These are phyloP conservation scores for Digitonthophagus gazella DNA, from an alignment of 2,888 invertebrate genomes.

Conservation along the genomic window DNA sequence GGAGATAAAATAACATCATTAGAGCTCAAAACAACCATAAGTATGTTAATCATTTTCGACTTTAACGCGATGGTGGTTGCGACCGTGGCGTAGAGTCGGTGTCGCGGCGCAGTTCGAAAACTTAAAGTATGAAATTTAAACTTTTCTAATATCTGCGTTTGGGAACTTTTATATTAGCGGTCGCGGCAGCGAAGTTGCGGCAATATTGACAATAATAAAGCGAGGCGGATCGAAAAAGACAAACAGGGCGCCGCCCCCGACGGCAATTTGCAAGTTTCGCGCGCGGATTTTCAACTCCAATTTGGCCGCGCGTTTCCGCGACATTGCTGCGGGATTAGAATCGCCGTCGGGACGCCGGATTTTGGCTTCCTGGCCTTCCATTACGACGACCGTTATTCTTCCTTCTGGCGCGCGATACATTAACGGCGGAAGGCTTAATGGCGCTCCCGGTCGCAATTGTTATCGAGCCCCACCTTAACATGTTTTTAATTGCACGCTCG, in stretches of 20 bases:
- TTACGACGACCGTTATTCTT: neutral
- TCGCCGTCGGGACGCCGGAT: neutral
- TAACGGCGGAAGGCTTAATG: neutral
- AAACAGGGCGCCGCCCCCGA: neutral
- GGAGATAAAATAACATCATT: neutral
- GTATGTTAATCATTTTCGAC: constrained; percentile 7
- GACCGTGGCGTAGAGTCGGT: neutral
- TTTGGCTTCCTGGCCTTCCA: neutral
- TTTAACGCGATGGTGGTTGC: constrained; percentile 7
- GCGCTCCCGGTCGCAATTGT: neutral
- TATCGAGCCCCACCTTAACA: neutral
- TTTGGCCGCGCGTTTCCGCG: neutral
- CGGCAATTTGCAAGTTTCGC: neutral
- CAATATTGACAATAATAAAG: constrained; percentile 13
- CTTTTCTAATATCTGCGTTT: constrained; percentile 13
- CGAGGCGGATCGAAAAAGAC: constrained; percentile 6
- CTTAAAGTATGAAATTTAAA: constrained; percentile 13
- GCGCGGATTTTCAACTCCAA: neutral
- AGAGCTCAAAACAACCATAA: neutral
- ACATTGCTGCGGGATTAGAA: neutral
- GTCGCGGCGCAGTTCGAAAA: constrained; percentile 4
- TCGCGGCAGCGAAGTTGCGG: neutral
- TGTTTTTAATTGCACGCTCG: neutral
- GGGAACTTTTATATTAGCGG: constrained; percentile 10
- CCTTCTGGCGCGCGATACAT: neutral